Evolutionary conservation across 2,888 invertebrate species (phyloP).

Genomic region (Leucania comma): DNA sequence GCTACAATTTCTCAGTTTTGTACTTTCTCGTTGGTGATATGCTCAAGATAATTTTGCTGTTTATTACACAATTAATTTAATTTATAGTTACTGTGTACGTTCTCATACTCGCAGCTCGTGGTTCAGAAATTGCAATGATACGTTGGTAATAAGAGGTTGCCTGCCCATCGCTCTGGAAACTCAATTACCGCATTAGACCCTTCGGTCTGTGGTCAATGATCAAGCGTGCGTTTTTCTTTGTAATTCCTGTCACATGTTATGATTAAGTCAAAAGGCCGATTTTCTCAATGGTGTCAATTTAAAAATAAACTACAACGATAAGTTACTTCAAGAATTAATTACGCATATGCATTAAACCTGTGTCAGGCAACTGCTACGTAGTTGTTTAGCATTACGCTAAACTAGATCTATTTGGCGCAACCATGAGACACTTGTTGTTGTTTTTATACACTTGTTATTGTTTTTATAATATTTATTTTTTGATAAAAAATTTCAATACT

Average conservation of each 20-base stretch:
- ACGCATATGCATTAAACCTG: not conserved
- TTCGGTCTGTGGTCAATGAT: slow-evolving; percentile 20
- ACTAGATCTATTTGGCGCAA: too few species aligned
- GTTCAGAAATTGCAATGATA: slow-evolving; percentile 36
- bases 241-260: not conserved
- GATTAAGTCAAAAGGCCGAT: not conserved
- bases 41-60: slow-evolving; percentile 27
- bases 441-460: too few species aligned
- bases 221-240: not conserved
- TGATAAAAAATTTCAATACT: not conserved
- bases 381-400: too few species aligned
- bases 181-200: slow-evolving; percentile 26
- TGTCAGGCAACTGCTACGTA: too few species aligned
- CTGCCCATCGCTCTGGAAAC: slow-evolving; percentile 13
- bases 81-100: slow-evolving; percentile 25
- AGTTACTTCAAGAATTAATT: not conserved
- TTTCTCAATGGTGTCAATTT: not conserved
- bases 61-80: slow-evolving; percentile 40
- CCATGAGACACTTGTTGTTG: too few species aligned
- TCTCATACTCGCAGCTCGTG: slow-evolving; percentile 35
- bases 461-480: too few species aligned
- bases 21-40: slow-evolving; percentile 42
- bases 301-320: not conserved
- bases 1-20: slow-evolving; percentile 30
- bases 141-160: slow-evolving; percentile 27